Evolutionary conservation across 2,888 invertebrate species (phyloP).

Genomic region (Drosophila trichaetosa): DNA sequence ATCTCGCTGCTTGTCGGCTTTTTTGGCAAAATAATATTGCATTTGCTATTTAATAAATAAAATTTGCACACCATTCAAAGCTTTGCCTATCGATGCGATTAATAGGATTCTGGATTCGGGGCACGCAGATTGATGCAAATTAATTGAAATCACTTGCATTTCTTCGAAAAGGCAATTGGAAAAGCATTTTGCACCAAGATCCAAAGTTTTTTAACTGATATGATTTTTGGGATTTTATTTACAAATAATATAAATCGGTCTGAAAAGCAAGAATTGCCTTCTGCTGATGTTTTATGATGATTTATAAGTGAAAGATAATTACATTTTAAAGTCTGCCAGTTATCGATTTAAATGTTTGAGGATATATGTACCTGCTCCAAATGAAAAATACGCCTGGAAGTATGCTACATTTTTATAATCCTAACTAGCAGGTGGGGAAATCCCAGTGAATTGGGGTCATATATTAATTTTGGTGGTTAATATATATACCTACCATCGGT

Average conservation of each 20-base stretch:
- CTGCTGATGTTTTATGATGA: not conserved
- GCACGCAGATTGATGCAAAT: not conserved
- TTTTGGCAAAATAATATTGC: slow-evolving; percentile 37
- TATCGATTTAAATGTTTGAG: not conserved
- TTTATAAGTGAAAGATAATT: not conserved
- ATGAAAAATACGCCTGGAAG: too few relatives aligned
- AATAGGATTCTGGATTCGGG: slow-evolving; percentile 32
- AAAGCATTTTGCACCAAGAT: not conserved
- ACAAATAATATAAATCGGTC: not conserved
- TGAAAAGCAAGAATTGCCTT: not conserved
- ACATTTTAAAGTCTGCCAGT: not conserved
- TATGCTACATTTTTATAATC: too few relatives aligned
- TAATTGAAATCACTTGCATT: slow-evolving; percentile 1
- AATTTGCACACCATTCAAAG: slow-evolving; percentile 28
- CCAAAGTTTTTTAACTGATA: not conserved
- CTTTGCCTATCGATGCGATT: slow-evolving; percentile 29
- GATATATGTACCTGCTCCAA: too few relatives aligned
- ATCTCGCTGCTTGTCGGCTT: slow-evolving; percentile 22
- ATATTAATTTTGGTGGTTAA: too few relatives aligned
- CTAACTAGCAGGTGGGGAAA: too few relatives aligned
- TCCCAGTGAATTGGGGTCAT: too few relatives aligned
- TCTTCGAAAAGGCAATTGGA: not conserved
- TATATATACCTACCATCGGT: too few relatives aligned
- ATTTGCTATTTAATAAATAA: slow-evolving; percentile 52
- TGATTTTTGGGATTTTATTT: not conserved